A percentile compares a stretch with the other conserved stretches of the same genome.
Conservation (phyloP, 2,113 vertebrate genomes). For the Oriolus oriolus region DNA sequence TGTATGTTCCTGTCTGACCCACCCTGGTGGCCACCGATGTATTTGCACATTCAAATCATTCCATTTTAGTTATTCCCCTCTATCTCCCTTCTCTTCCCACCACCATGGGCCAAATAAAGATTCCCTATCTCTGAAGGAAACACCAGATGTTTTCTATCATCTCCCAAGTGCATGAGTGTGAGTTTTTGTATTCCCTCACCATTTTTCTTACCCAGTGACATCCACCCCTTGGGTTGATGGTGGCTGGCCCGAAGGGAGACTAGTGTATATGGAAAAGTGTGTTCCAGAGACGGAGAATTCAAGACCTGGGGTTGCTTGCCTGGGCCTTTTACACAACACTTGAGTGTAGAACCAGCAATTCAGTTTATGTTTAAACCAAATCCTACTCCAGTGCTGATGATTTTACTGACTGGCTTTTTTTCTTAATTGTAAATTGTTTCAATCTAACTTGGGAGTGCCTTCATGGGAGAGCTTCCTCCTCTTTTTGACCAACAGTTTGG, state of each 20-base stretch:
- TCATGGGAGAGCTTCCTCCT: background rate
- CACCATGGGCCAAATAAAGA: constrained; percentile 76
- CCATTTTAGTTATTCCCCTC: constrained; percentile 56
- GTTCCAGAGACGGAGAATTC: background rate
- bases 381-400: background rate
- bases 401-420: background rate
- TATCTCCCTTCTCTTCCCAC: background rate
- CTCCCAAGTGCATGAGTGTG: constrained; percentile 67
- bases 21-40: constrained; percentile 42
- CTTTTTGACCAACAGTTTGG: background rate
- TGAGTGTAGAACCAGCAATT: background rate
- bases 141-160: constrained; percentile 51
- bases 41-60: constrained; percentile 66
- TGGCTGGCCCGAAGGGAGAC: background rate
- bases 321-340: background rate
- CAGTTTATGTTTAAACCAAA: background rate
- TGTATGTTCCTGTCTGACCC: constrained; percentile 11
- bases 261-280: background rate
- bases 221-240: constrained; percentile 16
- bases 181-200: constrained; percentile 50
- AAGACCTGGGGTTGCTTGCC: background rate
- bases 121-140: constrained; percentile 57
- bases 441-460: background rate
- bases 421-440: background rate
- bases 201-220: background rate